Conservation (phyloP, 2,888 invertebrate species). For the Philonicus albiceps region DNA sequence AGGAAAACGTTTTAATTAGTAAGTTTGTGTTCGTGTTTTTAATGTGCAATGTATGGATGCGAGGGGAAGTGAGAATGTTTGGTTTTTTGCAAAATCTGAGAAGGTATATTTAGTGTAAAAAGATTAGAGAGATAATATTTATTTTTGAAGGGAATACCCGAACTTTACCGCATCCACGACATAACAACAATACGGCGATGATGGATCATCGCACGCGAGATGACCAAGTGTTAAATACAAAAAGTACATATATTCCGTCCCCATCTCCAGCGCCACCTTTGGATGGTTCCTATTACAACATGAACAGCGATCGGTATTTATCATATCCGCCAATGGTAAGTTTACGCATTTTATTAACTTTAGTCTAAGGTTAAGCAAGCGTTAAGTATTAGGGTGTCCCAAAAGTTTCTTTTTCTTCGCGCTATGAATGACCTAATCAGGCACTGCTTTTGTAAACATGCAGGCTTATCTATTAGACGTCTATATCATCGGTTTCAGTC, state of each 20-base stretch:
- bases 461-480: no score
- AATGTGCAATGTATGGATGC: neutral
- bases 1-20: no score
- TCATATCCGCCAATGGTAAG: slow-evolving; percentile 76
- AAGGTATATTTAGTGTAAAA: neutral
- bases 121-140: neutral
- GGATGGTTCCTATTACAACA: slow-evolving; percentile 82
- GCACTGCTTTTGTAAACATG: no score
- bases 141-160: slow-evolving; percentile 59
- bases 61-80: neutral
- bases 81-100: neutral
- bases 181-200: slow-evolving; percentile 57
- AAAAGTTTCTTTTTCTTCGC: no score
- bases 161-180: slow-evolving; percentile 63
- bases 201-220: slow-evolving; percentile 60
- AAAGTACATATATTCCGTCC: slow-evolving; percentile 63
- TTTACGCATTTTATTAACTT: neutral
- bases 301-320: slow-evolving; percentile 79
- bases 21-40: neutral
- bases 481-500: no score
- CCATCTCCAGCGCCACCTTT: slow-evolving; percentile 79
- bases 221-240: slow-evolving; percentile 63
- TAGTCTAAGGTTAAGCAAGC: neutral
- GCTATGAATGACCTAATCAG: no score
- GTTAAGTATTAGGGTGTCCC: no score